Base-by-base conservation (phyloP, 2,113 vertebrate species). In the Cyanocitta stelleri region DNA sequence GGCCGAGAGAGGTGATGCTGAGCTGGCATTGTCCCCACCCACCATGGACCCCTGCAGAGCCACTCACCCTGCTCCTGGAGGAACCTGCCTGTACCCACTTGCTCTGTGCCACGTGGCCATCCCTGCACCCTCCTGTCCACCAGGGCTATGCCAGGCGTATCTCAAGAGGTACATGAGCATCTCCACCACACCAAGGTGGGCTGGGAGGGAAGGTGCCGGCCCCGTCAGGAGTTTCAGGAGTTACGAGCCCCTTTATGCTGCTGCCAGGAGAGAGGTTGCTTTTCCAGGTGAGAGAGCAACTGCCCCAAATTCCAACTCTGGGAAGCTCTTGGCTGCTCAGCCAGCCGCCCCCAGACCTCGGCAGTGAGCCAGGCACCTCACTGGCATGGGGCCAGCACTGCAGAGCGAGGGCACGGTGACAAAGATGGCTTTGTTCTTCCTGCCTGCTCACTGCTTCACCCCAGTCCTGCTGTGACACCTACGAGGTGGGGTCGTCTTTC, bases 361-460 rank as follows among this genome's bases (percentile, higher is more conserved):
- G 32, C 18, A 56, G 23, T 0, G 1, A 75, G 37, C 49, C 87
- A 72, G 30, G 67, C 71, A 89, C 39, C 59, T 58, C 6, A 0
- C 39, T 46, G 93, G 78, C 63, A 0, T 0, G 2, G 48, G 52
- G 69, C 66, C 90, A 79, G 71, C 62, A 52, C 91, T 17, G 33
- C 63, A 58, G 85, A 76, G 61, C 61, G 29, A 14, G 44, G 64
- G 21, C 83, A 49, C 11, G 0, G 3, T 7, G 4, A 95, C 92
- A 96, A 93, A 95, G 84, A 56, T 61, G 55, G 7, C 76, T 90
- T 94, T 97, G 91, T 95, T 90, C 35, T 56, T 86, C 39, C 69
- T 84, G 90, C 63, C 35, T 35, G 66, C 78, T 83, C 55, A 10
- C 58, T 61, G 49, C 78, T 83, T 79, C 80, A 46, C 43, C 74